Conservation (phyloP, 2,113 vertebrate species). For the Trinectes maculatus region DNA sequence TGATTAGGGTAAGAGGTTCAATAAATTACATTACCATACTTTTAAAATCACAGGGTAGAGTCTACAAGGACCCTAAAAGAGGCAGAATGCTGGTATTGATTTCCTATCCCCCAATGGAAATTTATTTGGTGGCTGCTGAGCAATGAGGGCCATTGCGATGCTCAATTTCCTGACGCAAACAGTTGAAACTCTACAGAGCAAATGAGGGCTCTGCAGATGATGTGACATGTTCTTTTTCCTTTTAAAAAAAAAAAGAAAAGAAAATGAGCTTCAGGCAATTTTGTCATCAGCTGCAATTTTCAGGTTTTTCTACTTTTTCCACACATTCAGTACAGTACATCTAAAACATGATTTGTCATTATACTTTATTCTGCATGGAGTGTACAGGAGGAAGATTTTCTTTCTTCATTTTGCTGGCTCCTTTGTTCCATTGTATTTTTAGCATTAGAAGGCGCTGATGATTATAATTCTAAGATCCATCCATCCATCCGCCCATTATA, state of each 20-base stretch:
- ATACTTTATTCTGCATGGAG: neutral
- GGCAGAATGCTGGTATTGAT: slow-evolving; percentile 81
- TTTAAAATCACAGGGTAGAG: slow-evolving; percentile 79
- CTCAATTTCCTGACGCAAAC: slow-evolving; percentile 69
- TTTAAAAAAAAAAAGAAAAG: neutral
- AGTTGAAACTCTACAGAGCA: slow-evolving; percentile 54
- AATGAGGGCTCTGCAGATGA: slow-evolving; percentile 50
- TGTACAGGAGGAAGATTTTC: neutral
- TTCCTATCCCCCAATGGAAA: slow-evolving; percentile 79
- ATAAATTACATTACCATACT: slow-evolving; percentile 88
- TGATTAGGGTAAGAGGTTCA: slow-evolving; percentile 86
- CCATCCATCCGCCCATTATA: too few relatives aligned
- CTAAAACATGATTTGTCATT: neutral
- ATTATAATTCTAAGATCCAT: neutral
- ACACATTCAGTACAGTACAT: neutral
- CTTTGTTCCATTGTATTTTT: neutral
- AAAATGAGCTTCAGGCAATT: neutral
- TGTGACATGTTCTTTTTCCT: slow-evolving; percentile 18
- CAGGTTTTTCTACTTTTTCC: neutral
- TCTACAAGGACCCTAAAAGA: slow-evolving; percentile 75
- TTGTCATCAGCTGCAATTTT: slow-evolving; percentile 16
- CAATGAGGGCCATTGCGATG: slow-evolving; percentile 63
- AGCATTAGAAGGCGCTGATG: neutral
- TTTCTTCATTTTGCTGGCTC: neutral
- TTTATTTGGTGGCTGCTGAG: slow-evolving; percentile 81